Evolutionary conservation across 2,113 vertebrate genomes (phyloP), one percentile per base, ranked within the genome.

Genomic region (Nansenia antarctica): DNA sequence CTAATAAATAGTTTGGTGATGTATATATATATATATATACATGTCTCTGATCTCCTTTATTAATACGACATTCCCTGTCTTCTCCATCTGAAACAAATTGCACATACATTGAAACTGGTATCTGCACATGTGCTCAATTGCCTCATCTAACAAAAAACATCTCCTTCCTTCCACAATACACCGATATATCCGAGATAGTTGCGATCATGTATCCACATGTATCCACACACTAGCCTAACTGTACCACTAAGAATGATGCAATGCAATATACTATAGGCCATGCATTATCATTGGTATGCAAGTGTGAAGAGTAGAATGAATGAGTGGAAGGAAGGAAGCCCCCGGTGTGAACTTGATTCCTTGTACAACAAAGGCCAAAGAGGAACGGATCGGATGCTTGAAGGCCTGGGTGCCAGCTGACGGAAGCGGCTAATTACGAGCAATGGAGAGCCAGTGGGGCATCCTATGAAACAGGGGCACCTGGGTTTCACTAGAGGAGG

Each of bases 341-440:
- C n/a, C n/a, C 68, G 69, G 73, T 67, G 64, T 31, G 77, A 81
- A 72, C 74, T 67, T 63, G 72, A 77, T 79, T 72, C 39, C 57
- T 73, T 72, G 64, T 68, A 69, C 67, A 59, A 68, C 62, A 68
- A 65, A 71, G 74, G 79, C 3, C 76, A 47, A 12, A n/a, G 80
- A 39, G 52, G 22, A 77, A 67, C 57, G 5, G 5, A 0, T 49
- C 45, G n/a, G 49, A 70, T 75, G 78, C 82, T 83, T 3, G 62
- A 69, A 79, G 81, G 74, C 79, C 83, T 80, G 79, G 74, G 81
- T 80, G 81, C 85, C 85, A 87, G 86, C 82, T 82, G 85, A 88
- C 58, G 65, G 83, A 80, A 85, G 77, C 71, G 3, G 18, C 80
- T 88, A 90, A 87, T 88, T 88, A 87, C 85, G 85, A 85, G 75